Base-by-base conservation (phyloP, 2,797 vertebrate genomes). In the Enteromius paludinosus region DNA sequence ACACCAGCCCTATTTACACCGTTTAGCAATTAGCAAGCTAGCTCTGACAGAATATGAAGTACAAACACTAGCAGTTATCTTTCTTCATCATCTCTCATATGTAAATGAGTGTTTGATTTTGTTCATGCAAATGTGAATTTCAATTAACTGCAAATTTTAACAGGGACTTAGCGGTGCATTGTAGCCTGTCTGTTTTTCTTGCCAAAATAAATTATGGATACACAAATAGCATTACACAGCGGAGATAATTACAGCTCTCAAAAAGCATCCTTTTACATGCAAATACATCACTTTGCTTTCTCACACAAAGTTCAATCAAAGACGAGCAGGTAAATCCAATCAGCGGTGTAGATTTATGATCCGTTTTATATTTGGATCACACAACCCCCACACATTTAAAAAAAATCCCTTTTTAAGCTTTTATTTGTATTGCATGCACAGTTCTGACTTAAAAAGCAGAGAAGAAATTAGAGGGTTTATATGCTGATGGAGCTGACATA, bases 101-200 rank as follows among this genome's bases (percentile, higher is more conserved):
- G 94, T 91, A 95, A 95, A 95, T 95, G 91, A 94, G 91, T 93
- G 92, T 94, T 95, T 94, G 94, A 94, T 94, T 94, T 94, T 92
- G 90, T 90, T 94, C 91, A 95, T 95, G 93, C 94, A 95, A 94
- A 95, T 95, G 90, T 92, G 94, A 93, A 93, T 95, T 95, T 94
- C 93, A 95, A 94, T 95, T 95, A 95, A 94, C 90, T 84, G 86
- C 77, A 59, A 87, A 90, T 90, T 87, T 89, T 89, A 92, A 92
- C 90, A 89, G 88, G 89, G 88, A 90, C 91, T 93, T 93, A 94
- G 92, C 93, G 91, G 90, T 87, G n/a, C 89, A 90, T 89, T 85
- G 82, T 88, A 86, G 87, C 88, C 91, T 87, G 90, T 90, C 93
- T 92, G 90, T 94, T 93, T 93, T 92, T 92, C 88, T 89, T 87